Conservation (phyloP, 2,797 vertebrate species). For the Podarcis lilfordi region DNA sequence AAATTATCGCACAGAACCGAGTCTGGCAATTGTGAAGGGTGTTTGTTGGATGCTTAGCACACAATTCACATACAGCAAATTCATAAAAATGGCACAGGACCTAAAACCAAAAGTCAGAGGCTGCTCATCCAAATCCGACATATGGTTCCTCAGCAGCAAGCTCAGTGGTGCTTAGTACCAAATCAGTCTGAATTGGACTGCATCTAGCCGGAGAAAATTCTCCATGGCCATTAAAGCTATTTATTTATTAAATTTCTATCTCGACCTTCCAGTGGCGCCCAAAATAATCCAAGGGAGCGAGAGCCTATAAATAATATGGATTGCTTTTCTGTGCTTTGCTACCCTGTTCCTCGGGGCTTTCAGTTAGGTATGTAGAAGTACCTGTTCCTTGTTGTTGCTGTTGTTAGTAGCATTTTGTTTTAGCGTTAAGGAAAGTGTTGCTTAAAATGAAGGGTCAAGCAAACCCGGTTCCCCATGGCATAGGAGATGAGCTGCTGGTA, state of each 20-base stretch:
- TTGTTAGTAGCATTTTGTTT: neutral
- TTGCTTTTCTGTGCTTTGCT: neutral
- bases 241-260: neutral
- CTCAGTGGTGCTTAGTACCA: neutral
- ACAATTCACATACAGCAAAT: neutral
- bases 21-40: too few relatives aligned
- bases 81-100: neutral
- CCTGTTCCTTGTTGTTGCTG: neutral
- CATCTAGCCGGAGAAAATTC: neutral
- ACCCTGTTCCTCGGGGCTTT: neutral
- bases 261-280: too few relatives aligned
- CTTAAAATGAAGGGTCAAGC: neutral
- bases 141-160: neutral
- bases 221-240: neutral
- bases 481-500: neutral
- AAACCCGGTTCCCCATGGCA: neutral
- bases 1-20: too few relatives aligned
- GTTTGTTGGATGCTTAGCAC: neutral
- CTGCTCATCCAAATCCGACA: neutral
- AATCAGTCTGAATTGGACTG: neutral
- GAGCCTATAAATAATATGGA: neutral
- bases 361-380: neutral
- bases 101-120: neutral
- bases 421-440: neutral
- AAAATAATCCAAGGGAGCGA: neutral